Evolutionary conservation across 2,888 invertebrate species (phyloP), one percentile per base, ranked within the genome.

Genomic region (Thera britannica): DNA sequence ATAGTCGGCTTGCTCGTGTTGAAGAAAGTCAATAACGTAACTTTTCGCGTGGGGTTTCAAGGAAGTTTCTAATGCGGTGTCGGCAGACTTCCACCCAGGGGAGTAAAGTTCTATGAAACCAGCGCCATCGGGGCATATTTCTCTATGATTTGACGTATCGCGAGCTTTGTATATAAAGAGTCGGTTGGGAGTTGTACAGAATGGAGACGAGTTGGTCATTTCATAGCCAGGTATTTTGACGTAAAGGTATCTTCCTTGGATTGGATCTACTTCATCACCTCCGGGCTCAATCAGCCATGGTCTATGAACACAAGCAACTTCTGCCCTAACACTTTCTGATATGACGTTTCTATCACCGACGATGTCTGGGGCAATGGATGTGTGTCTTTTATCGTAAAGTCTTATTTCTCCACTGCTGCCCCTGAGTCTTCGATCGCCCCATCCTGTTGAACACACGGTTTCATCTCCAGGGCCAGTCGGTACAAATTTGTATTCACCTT

Each of bases 211-310:
- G 77, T 85, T 79, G 72, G 84, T 90, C 80, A 96, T 88, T 84
- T 95, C 93, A 77, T 94, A 95, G 0, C 97, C 97, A 65, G 95
- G 95, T 11, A 97, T 92, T 85, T 96, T 96, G 7, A 97, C 88
- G 79, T 96, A 97, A 52, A 97, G 92, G 82, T 96, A 97, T 83
- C 96, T 95, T 66, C 95, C 95, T 79, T 91, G 93, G 3, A 91
- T 83, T 2, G 91, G 90, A 58, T 94, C 92, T 0, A 95, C 93
- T 74, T 96, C 96, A 76, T 96, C 96, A 71, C 96, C 96, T 67
- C 96, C 96, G 0, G 97, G 97, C 82, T 97, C 96, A 66, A 97
- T 96, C 1, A 97, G 88, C 97, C 97, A 97, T 1, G 97, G 97
- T 80, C 96, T 95, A 79, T 96, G 96, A 41, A 96, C 95, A 83